Base-by-base conservation (phyloP, 1,140 invertebrate species). In the Luehdorfia chinensis region DNA sequence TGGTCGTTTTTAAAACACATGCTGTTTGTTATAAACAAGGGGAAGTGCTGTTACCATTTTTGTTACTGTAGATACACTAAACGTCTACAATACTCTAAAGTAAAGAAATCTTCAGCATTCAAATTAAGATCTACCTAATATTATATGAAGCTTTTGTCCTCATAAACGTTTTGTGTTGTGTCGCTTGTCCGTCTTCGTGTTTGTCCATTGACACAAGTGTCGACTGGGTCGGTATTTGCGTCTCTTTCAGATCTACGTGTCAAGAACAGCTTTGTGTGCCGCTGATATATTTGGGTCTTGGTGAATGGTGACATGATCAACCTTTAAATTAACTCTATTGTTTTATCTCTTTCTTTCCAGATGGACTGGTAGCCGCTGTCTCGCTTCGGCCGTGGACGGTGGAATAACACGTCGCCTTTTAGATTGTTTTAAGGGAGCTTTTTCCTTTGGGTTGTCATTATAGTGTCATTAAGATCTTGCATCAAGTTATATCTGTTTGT, bases 301-400 rank as follows among this genome's bases (percentile, higher is more conserved):
- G 80, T 81, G 63, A 67, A 75, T 49, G 73, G 76, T 65, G 34
- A 43, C 19, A 41, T 47, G 6, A 44, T 55, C 49, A 60, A 62
- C 54, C 50, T 51, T 51, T 54, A 53, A 27, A 77, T 58, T 77
- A 79, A 81, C 71, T 44, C 50, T 55, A 34, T 58, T 64, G 54
- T 74, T 73, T 67, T 77, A 64, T 85, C 74, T 85, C 76, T 84
- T 51, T 84, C 70, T 79, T 84, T 85, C 28, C 81, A 85, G 81
- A 80, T 85, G 56, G 62, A 58, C 50, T 55, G 48, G 47, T 50
- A 12, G 51, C 52, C 13, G 63, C 56, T 48, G 36, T 72, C 69
- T 69, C 59, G 46, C 63, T 73, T 56, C 19, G 52, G 23, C 25
- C 8, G 9, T 34, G 32, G 7, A 18, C 15, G 6, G 8, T 9